These are phyloP conservation scores for Gymnodraco acuticeps DNA, from an alignment of 2,797 vertebrate genomes.

Conservation along the genomic window DNA sequence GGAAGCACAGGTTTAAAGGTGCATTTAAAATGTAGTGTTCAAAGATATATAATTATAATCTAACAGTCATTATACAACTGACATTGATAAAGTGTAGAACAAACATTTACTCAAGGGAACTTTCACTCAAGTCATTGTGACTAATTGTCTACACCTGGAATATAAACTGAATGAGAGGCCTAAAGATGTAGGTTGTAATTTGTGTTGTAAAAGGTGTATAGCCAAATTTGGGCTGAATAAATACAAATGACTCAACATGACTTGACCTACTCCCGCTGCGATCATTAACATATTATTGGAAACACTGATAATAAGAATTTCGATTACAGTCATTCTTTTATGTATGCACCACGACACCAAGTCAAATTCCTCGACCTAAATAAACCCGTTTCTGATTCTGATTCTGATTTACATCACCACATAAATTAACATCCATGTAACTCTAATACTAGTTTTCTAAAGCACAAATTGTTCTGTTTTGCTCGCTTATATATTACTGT, in stretches of 20 bases:
- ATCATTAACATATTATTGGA: neutral
- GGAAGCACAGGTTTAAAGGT: neutral
- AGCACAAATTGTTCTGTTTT: too few species aligned
- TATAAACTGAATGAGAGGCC: too few species aligned
- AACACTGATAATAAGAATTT: conserved; percentile 1
- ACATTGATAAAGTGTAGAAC: neutral
- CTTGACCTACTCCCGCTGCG: neutral
- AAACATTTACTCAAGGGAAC: neutral
- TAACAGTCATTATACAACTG: too few species aligned
- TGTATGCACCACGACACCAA: too few species aligned
- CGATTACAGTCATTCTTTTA: neutral
- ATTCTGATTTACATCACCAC: neutral
- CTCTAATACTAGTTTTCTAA: neutral
- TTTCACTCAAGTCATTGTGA: neutral
- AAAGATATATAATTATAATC: too few species aligned
- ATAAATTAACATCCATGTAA: neutral
- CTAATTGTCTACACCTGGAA: neutral
- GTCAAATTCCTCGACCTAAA: too few species aligned
- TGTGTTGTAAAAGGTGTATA: too few species aligned
- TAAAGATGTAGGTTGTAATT: too few species aligned
- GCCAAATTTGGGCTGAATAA: too few species aligned
- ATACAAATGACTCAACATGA: neutral
- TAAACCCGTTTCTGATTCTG: too few species aligned
- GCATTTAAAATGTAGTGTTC: too few species aligned
- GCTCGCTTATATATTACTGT: neutral